Evolutionary conservation across 2,113 vertebrate species (phyloP).

Genomic region (Myotis lucifugus): DNA sequence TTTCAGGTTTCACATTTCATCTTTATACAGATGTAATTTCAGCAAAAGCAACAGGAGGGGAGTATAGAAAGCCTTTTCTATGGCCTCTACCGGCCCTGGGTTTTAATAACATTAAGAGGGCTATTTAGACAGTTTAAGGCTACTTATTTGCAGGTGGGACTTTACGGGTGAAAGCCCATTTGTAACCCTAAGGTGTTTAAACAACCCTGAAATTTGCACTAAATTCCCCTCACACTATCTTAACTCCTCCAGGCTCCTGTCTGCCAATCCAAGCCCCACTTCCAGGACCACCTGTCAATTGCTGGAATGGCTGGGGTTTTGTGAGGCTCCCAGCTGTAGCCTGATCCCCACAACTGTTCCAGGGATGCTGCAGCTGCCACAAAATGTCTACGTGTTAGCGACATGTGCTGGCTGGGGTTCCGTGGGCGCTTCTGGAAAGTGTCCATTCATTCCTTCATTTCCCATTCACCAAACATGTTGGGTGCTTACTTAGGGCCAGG

Average conservation of each 20-base stretch:
- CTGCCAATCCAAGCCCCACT: neutral
- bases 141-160: slow-evolving; percentile 64
- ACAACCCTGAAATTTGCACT: slow-evolving; percentile 67
- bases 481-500: neutral
- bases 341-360: slow-evolving; percentile 46
- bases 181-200: slow-evolving; percentile 64
- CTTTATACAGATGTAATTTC: slow-evolving; percentile 62
- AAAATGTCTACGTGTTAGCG: neutral
- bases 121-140: slow-evolving; percentile 63
- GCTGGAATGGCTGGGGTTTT: slow-evolving; percentile 17
- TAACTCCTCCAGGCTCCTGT: slow-evolving; percentile 23
- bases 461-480: neutral
- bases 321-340: slow-evolving; percentile 3
- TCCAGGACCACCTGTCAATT: slow-evolving; percentile 49
- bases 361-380: slow-evolving; percentile 46
- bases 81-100: neutral
- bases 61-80: slow-evolving; percentile 22
- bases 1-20: slow-evolving; percentile 46
- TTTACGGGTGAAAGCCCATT: slow-evolving; percentile 67
- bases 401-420: neutral
- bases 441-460: slow-evolving; percentile 27
- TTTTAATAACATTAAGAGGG: slow-evolving; percentile 58
- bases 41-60: slow-evolving; percentile 32
- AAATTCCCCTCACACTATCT: neutral
- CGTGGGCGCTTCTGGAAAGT: neutral